A percentile compares a stretch with the other conserved stretches of the same genome.
Evolutionary conservation across 1,140 invertebrate species (phyloP).

Genomic region (Heterodera schachtii): DNA sequence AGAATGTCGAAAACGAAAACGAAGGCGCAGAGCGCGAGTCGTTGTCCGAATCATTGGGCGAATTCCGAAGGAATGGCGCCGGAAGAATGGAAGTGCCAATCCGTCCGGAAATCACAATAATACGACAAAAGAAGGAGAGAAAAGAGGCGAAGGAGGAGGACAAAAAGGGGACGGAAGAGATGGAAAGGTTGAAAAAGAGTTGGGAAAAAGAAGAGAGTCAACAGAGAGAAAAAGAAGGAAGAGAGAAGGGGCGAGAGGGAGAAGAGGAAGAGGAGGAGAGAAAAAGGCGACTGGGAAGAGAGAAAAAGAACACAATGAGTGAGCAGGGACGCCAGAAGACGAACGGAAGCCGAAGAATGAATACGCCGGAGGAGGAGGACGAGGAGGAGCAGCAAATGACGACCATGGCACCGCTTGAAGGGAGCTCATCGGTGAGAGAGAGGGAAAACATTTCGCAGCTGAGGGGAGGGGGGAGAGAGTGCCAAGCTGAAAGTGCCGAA

Average conservation of each 20-base stretch:
- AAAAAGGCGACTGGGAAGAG: background rate
- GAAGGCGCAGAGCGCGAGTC: conserved; percentile 8
- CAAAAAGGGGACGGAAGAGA: conserved; percentile 12
- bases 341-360: too few relatives aligned
- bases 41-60: background rate
- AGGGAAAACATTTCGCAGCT: too few relatives aligned
- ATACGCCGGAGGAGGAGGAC: background rate
- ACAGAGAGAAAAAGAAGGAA: background rate
- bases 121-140: background rate
- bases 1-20: background rate
- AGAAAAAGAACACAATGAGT: conserved; percentile 1
- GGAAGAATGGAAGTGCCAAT: background rate
- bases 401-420: background rate
- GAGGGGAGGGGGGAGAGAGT: too few relatives aligned
- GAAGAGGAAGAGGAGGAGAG: background rate
- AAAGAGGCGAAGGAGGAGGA: conserved; percentile 6
- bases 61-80: background rate
- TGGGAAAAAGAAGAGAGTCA: conserved; percentile 12
- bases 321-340: background rate
- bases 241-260: background rate
- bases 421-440: background rate
- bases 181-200: background rate
- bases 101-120: background rate
- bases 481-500: background rate
- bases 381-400: background rate